Evolutionary conservation across 53 echinoderm and acorn worm genomes (phyloP).

Genomic region (Holothuria leucospilota): DNA sequence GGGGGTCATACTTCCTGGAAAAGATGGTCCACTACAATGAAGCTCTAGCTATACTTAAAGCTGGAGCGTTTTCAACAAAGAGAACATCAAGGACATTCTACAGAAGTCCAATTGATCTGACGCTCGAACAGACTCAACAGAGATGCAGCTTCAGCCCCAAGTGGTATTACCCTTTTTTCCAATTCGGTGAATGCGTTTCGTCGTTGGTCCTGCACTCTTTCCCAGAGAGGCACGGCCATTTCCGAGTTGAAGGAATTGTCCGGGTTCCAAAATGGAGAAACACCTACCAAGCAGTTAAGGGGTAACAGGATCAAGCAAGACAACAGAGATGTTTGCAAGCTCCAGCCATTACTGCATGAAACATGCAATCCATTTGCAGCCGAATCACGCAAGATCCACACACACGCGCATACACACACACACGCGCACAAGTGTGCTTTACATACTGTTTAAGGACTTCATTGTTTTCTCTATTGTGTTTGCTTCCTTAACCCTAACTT

Average conservation of each 20-base stretch:
- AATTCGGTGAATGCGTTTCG: slow-evolving; percentile 53
- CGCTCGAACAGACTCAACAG: slow-evolving; percentile 54
- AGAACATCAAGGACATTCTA: slow-evolving; percentile 27
- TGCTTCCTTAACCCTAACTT: too few species aligned
- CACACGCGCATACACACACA: too few species aligned
- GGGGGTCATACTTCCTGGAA: slow-evolving; percentile 48
- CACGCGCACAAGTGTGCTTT: too few species aligned
- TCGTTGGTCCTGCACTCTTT: slow-evolving; percentile 53
- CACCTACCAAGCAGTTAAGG: slow-evolving; percentile 34
- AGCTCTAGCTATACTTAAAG: slow-evolving; percentile 18
- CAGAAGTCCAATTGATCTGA: slow-evolving; percentile 54
- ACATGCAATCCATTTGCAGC: slow-evolving; percentile 65
- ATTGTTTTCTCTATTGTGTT: too few species aligned
- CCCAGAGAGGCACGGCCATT: slow-evolving; percentile 55
- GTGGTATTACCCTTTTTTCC: slow-evolving; percentile 40
- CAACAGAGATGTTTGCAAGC: background rate
- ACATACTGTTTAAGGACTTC: too few species aligned
- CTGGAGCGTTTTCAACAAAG: slow-evolving; percentile 49
- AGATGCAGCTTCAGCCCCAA: slow-evolving; percentile 49
- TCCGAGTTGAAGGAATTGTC: slow-evolving; percentile 47
- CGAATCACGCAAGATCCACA: background rate
- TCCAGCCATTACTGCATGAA: background rate
- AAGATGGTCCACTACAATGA: background rate
- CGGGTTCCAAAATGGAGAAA: slow-evolving; percentile 36
- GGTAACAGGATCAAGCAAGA: slow-evolving; percentile 36